Evolutionary conservation across 1,140 invertebrate species (phyloP).

Genomic region (Drosophila grimshawi): DNA sequence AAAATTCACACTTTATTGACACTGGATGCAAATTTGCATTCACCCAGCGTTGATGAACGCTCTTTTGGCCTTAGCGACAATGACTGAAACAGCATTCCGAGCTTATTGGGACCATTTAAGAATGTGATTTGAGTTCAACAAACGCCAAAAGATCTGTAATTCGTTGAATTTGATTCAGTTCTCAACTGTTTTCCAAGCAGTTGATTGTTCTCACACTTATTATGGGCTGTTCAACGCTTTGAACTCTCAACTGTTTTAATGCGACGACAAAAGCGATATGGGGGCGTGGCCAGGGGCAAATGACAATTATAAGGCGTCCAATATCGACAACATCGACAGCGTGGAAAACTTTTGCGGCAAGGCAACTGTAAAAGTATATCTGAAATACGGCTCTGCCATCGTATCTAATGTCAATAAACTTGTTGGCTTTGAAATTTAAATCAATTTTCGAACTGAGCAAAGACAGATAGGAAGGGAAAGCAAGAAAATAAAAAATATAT

Average conservation of each 20-base stretch:
- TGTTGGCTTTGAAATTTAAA: constrained; percentile 66
- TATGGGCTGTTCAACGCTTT: constrained; percentile 41
- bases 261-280: constrained; percentile 52
- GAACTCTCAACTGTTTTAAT: constrained; percentile 76
- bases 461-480: constrained; percentile 22
- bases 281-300: constrained; percentile 32
- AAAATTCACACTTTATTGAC: constrained; percentile 7
- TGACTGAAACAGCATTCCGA: background rate
- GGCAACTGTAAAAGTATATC: constrained; percentile 24
- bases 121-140: constrained; percentile 41
- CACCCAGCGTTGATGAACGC: constrained; percentile 16
- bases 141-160: constrained; percentile 42
- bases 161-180: constrained; percentile 51
- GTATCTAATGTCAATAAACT: constrained; percentile 79
- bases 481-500: constrained; percentile 1
- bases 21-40: constrained; percentile 7
- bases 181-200: constrained; percentile 7
- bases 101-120: constrained; percentile 36
- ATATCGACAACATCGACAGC: constrained; percentile 35
- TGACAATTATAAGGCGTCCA: constrained; percentile 55
- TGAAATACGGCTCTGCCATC: constrained; percentile 15
- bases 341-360: constrained; percentile 65
- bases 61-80: constrained; percentile 4
- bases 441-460: constrained; percentile 61
- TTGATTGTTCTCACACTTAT: constrained; percentile 56